phyloP scores from a whole-genome alignment of 2,113 vertebrate species.

The Trachemys scripta region DNA sequence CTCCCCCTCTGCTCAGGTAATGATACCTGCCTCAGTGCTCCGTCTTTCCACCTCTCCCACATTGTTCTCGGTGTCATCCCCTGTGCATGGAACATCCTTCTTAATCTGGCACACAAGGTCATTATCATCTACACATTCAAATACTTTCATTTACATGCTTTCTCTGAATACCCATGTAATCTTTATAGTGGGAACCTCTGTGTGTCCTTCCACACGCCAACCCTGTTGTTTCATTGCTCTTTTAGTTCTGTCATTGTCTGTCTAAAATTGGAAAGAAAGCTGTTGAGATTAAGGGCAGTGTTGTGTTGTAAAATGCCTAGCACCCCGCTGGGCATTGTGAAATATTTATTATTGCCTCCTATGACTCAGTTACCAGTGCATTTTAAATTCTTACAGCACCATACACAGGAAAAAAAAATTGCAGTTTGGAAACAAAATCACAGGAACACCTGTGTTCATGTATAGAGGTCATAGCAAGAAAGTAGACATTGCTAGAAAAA shows the following conservation, averaged over 20 bases:
- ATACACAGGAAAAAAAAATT: neutral
- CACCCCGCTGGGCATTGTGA: neutral
- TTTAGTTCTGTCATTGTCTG: neutral
- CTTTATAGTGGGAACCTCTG: neutral
- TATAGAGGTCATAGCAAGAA: neutral
- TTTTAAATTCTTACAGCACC: slow-evolving; percentile 15
- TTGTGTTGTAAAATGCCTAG: neutral
- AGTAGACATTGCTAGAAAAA: neutral
- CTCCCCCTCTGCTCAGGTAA: fast-evolving
- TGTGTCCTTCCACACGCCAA: neutral
- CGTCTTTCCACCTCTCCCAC: neutral
- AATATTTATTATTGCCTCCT: neutral
- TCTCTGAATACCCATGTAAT: neutral
- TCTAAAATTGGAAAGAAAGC: neutral
- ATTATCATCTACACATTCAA: neutral
- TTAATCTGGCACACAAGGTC: neutral
- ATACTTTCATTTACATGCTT: fast-evolving
- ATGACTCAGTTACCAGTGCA: neutral
- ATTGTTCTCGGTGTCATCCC: neutral
- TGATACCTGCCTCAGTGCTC: too few relatives aligned
- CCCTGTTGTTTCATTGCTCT: neutral
- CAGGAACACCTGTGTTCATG: neutral
- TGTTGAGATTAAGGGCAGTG: neutral
- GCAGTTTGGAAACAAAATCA: neutral
- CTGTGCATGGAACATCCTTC: fast-evolving